phyloP scores from a whole-genome alignment of 1,140 invertebrate species.

The Chrysoperla carnea region DNA sequence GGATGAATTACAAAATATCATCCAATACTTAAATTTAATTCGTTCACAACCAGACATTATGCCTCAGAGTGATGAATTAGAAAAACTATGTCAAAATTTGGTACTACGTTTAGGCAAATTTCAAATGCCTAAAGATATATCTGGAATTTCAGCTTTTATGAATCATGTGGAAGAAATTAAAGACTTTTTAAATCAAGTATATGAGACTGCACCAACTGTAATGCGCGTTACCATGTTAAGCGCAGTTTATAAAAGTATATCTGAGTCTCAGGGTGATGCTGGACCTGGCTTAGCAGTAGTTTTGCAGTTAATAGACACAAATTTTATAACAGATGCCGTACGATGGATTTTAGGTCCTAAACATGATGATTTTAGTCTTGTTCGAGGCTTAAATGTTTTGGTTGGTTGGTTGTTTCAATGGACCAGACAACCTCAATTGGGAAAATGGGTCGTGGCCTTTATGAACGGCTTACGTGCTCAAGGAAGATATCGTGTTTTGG shows the following conservation, averaged over 20 bases:
- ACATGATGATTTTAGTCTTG: constrained; percentile 21
- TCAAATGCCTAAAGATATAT: constrained; percentile 12
- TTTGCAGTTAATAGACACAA: constrained; percentile 26
- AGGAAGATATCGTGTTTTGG: constrained; percentile 26
- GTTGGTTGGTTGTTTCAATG: constrained; percentile 31
- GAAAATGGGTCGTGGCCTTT: constrained; percentile 30
- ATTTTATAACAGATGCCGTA: constrained; percentile 25
- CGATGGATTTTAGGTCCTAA: constrained; percentile 21
- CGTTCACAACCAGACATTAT: constrained; percentile 7
- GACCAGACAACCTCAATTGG: constrained; percentile 26
- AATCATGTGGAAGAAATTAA: constrained; percentile 22
- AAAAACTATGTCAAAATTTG: constrained; percentile 12
- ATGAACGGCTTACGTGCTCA: constrained; percentile 29
- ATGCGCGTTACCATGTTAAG: constrained; percentile 18
- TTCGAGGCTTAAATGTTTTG: constrained; percentile 25
- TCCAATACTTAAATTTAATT: constrained; percentile 12
- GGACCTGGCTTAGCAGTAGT: constrained; percentile 33
- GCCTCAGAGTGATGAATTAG: constrained; percentile 6
- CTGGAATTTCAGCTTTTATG: constrained; percentile 18
- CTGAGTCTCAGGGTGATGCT: constrained; percentile 19
- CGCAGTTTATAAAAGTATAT: constrained; percentile 24
- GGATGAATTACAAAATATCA: constrained; percentile 9
- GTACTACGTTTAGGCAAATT: constrained; percentile 15
- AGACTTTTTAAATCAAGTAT: constrained; percentile 13
- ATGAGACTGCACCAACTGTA: constrained; percentile 15